A percentile compares a stretch with the other conserved stretches of the same genome.
phyloP scores from a whole-genome alignment of 2,113 vertebrate genomes.

The Urocolius indicus region DNA sequence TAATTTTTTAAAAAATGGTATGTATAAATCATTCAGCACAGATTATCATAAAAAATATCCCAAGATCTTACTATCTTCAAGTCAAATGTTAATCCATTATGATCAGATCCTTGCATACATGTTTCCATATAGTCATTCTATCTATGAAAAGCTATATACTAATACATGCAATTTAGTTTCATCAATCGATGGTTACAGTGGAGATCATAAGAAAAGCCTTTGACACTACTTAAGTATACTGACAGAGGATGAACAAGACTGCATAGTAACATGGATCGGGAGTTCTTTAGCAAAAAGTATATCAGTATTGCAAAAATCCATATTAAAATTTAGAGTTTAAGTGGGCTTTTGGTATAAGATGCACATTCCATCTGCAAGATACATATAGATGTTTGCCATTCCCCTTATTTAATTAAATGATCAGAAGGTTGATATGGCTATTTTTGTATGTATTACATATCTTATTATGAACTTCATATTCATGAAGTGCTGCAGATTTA shows the following conservation, averaged over 20 bases:
- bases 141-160: background rate
- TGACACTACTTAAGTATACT: background rate
- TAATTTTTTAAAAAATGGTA: background rate
- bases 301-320: background rate
- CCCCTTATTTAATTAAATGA: background rate
- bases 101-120: fast-evolving
- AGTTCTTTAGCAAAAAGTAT: background rate
- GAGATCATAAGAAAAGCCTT: background rate
- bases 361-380: background rate
- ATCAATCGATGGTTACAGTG: background rate
- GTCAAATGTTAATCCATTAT: background rate
- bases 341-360: background rate
- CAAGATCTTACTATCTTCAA: background rate
- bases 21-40: background rate
- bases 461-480: background rate
- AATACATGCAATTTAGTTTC: background rate
- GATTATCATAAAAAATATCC: background rate
- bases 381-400: background rate
- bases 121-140: background rate
- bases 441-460: no score
- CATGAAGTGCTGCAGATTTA: background rate
- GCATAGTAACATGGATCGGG: background rate
- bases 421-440: background rate
- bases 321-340: background rate
- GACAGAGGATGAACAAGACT: background rate